These are phyloP conservation scores for Scaptomyza tumidula DNA, from an alignment of 2,888 invertebrate species.

Conservation along the genomic window DNA sequence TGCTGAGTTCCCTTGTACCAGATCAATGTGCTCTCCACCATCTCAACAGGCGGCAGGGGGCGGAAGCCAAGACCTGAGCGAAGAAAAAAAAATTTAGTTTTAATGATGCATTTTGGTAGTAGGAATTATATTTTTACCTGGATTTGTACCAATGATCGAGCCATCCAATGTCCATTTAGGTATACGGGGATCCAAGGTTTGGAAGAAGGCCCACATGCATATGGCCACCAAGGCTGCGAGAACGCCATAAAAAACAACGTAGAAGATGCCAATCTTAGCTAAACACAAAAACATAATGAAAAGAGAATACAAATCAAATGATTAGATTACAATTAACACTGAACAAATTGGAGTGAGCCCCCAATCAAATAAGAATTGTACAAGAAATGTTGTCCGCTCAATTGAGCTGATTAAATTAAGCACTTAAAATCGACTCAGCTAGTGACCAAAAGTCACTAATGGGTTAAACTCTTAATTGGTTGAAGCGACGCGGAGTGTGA, in stretches of 20 bases:
- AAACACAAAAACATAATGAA: not conserved
- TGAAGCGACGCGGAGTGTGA: constrained; percentile 15
- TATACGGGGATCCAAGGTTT: constrained; percentile 93
- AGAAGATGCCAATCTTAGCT: constrained; percentile 98
- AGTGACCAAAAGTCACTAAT: constrained; percentile 40
- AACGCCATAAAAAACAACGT: constrained; percentile 95
- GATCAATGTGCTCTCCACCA: constrained; percentile 97
- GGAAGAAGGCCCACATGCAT: constrained; percentile 97
- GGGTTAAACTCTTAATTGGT: constrained; percentile 71
- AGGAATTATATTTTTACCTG: constrained; percentile 85
- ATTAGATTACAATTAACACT: constrained; percentile 38
- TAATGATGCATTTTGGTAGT: too few relatives aligned
- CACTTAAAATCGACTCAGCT: constrained; percentile 48
- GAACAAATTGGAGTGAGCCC: constrained; percentile 22
- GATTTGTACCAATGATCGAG: constrained; percentile 97
- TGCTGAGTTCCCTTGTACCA: constrained; percentile 95
- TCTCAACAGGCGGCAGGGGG: constrained; percentile 93
- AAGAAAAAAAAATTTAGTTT: too few relatives aligned
- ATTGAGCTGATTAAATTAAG: constrained; percentile 73
- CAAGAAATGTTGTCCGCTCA: constrained; percentile 31
- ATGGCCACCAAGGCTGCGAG: constrained; percentile 96
- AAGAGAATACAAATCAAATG: constrained; percentile 1
- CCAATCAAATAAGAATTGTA: constrained; percentile 28
- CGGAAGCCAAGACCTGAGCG: constrained; percentile 93
- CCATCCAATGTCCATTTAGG: constrained; percentile 94